Percentiles rank a stretch among this genome's conserved stretches.
Conservation (phyloP, 2,797 vertebrate genomes). For the Molossus alvarezi region DNA sequence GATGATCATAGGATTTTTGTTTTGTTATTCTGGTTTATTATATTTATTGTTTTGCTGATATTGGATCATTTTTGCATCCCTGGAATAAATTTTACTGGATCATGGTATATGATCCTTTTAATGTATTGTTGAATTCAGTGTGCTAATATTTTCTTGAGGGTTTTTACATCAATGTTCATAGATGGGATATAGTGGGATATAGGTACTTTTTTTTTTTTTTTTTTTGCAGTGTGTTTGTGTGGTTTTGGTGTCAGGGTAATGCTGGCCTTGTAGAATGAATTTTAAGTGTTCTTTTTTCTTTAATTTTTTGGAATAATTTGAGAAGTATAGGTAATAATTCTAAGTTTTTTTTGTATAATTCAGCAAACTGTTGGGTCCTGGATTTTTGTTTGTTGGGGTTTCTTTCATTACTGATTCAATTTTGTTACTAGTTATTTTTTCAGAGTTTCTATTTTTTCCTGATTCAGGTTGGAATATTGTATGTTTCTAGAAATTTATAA, state of each 20-base stretch:
- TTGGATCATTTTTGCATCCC: background rate
- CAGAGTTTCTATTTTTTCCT: background rate
- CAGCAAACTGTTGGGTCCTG: background rate
- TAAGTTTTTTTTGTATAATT: background rate
- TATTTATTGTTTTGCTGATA: background rate
- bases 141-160: background rate
- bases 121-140: background rate
- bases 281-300: background rate
- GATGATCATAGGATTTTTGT: background rate
- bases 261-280: background rate
- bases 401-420: background rate
- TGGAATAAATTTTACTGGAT: background rate
- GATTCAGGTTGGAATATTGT: background rate
- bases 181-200: background rate
- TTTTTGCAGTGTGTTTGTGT: too few species aligned
- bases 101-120: background rate
- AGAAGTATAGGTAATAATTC: background rate
- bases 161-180: background rate
- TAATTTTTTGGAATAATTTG: background rate
- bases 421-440: background rate
- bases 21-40: background rate
- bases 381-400: background rate
- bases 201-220: background rate
- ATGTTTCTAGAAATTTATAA: background rate
- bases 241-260: background rate